Conservation (phyloP, 2,113 vertebrate genomes). For the Eulacestoma nigropectus region DNA sequence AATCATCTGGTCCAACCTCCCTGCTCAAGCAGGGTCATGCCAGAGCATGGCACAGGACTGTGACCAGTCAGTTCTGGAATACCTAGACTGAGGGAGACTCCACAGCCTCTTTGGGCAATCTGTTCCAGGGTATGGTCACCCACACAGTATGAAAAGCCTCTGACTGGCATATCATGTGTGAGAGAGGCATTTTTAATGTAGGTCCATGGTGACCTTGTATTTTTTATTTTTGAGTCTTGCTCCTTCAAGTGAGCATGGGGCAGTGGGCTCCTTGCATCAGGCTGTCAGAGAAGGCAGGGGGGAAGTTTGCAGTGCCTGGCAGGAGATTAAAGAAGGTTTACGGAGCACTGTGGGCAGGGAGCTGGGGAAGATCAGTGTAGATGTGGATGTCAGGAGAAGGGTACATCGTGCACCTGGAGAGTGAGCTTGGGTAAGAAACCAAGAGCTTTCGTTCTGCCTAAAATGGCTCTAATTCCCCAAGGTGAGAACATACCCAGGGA, state of each 20-base stretch:
- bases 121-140: neutral
- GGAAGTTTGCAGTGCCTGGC: neutral
- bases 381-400: neutral
- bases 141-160: neutral
- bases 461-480: neutral
- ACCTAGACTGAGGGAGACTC: neutral
- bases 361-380: neutral
- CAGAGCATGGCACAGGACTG: neutral
- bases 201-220: neutral
- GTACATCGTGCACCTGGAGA: fast-evolving
- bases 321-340: neutral
- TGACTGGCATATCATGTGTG: neutral
- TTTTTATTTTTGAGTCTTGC: neutral
- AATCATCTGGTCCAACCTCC: neutral
- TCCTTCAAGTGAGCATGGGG: neutral
- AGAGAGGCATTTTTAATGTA: neutral
- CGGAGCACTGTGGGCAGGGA: fast-evolving
- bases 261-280: neutral
- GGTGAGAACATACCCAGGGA: neutral
- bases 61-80: neutral
- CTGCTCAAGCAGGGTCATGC: neutral
- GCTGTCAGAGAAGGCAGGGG: neutral
- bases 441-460: neutral
- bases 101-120: neutral
- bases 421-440: neutral